A percentile compares a stretch with the other conserved stretches of the same genome.
Conservation (phyloP, 1,140 invertebrate species). For the Littorina saxatilis region DNA sequence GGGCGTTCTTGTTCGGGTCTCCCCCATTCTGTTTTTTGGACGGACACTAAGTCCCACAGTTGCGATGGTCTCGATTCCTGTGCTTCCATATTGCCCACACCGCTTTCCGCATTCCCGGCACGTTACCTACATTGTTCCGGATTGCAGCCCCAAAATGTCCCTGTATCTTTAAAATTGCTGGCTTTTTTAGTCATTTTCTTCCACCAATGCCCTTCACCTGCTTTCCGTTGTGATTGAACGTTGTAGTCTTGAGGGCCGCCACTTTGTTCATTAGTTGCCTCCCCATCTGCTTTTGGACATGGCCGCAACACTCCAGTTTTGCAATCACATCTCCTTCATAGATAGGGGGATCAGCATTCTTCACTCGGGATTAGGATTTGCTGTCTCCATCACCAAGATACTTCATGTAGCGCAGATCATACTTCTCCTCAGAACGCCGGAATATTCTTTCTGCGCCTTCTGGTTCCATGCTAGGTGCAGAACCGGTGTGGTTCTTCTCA, state of each 20-base stretch:
- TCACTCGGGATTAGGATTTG: background rate
- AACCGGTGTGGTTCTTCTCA: background rate
- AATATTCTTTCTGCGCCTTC: background rate
- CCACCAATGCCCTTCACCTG: background rate
- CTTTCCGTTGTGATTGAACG: background rate
- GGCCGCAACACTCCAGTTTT: background rate
- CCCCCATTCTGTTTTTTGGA: background rate
- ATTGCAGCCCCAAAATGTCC: slow-evolving; percentile 44
- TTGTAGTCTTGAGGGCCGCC: background rate
- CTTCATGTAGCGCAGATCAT: background rate
- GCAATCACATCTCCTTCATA: background rate
- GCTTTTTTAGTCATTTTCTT: background rate
- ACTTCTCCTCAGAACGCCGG: background rate
- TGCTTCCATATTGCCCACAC: slow-evolving; percentile 42
- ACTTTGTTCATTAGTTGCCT: background rate
- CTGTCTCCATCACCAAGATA: background rate
- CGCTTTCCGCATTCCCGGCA: slow-evolving; percentile 29
- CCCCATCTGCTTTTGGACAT: slow-evolving; percentile 1
- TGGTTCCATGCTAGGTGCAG: background rate
- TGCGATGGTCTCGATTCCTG: background rate
- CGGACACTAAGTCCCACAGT: slow-evolving; percentile 34
- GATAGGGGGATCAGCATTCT: background rate
- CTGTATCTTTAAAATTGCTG: background rate
- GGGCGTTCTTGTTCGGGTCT: slow-evolving; percentile 18
- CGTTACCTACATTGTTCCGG: slow-evolving; percentile 21